phyloP scores from a whole-genome alignment of 2,113 vertebrate genomes.

The Eira barbara region DNA sequence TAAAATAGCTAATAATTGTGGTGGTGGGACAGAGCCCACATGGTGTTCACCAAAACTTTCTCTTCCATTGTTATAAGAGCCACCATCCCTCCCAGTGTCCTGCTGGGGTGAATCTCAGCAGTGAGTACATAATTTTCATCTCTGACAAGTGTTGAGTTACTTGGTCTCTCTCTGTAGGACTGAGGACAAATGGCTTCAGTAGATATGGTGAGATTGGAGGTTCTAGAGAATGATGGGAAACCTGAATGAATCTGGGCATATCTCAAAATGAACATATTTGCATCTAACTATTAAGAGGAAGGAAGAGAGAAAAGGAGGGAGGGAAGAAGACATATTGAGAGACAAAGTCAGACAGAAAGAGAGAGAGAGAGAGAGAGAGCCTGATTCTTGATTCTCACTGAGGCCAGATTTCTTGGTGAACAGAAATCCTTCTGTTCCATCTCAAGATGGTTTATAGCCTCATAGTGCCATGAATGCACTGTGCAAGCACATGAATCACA shows the following conservation, averaged over 20 bases:
- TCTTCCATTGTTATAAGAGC: not conserved
- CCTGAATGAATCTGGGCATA: not conserved
- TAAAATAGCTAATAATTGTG: not conserved
- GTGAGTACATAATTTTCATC: not conserved
- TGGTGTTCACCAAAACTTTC: no score
- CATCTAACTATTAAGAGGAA: not conserved
- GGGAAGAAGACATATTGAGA: not conserved
- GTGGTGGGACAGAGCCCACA: not conserved
- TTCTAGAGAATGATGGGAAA: not conserved
- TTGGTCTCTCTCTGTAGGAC: not conserved
- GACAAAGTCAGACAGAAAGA: no score
- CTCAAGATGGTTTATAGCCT: not conserved
- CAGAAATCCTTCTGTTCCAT: not conserved
- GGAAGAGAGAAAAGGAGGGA: not conserved
- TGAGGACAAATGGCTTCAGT: not conserved
- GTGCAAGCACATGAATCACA: not conserved
- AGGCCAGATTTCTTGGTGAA: not conserved
- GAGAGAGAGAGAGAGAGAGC: not conserved
- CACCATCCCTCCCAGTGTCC: not conserved
- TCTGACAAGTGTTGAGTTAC: not conserved
- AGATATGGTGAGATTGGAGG: not conserved
- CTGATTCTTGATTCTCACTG: not conserved
- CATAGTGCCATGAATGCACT: no score
- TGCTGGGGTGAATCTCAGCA: not conserved
- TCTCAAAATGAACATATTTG: not conserved